Evolutionary conservation across 2,888 invertebrate genomes (phyloP).

Genomic region (Synergus umbraculus): DNA sequence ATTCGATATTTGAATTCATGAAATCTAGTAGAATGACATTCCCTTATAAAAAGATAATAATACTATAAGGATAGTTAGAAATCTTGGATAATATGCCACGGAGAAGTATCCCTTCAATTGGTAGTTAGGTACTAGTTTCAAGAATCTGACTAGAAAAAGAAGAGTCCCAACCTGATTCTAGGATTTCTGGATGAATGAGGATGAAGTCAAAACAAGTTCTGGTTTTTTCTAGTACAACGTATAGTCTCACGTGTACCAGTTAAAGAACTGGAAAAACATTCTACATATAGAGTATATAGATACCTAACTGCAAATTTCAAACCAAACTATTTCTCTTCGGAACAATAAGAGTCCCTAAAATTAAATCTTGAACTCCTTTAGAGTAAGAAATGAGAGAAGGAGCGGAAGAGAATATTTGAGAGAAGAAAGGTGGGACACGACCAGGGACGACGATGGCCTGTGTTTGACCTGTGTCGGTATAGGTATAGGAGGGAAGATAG

Average conservation of each 20-base stretch:
- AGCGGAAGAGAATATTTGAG: conserved; percentile 46
- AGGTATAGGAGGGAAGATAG: conserved; percentile 41
- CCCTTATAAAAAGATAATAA: too few species aligned
- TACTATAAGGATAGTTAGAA: neutral
- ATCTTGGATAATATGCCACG: neutral
- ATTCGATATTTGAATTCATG: neutral
- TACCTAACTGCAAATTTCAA: too few species aligned
- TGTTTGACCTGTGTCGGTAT: conserved; percentile 42
- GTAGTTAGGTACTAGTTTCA: too few species aligned
- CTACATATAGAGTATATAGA: too few species aligned
- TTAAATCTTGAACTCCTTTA: too few species aligned
- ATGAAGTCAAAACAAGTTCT: conserved; percentile 54
- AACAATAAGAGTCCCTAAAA: too few species aligned
- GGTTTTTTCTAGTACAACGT: conserved; percentile 5
- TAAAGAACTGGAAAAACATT: neutral
- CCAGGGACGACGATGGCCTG: conserved; percentile 22
- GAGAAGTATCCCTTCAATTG: neutral
- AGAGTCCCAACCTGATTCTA: neutral
- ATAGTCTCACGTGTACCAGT: neutral
- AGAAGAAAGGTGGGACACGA: conserved; percentile 44
- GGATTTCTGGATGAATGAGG: conserved; percentile 58
- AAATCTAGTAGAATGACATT: neutral
- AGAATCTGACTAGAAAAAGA: neutral
- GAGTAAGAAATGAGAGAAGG: conserved; percentile 42
- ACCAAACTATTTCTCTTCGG: too few species aligned